These are phyloP conservation scores for Nymphalis polychloros DNA, from an alignment of 2,888 invertebrate species.

Conservation along the genomic window DNA sequence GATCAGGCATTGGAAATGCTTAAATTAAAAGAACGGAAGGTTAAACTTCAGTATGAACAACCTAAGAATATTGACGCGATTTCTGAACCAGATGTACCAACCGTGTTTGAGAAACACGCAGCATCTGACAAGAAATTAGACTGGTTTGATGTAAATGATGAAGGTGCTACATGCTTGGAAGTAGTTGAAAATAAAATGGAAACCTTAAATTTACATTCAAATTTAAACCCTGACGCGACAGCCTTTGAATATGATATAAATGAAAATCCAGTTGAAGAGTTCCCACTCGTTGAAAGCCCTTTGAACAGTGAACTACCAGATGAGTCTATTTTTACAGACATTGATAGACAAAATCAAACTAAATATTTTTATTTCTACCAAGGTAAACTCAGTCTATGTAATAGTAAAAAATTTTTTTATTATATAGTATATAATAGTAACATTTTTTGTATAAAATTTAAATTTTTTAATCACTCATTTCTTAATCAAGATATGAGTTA, in stretches of 20 bases:
- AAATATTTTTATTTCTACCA: constrained; percentile 92
- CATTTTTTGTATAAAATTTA: no score
- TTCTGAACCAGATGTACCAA: constrained; percentile 44
- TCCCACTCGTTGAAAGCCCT: constrained; percentile 56
- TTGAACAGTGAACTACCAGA: constrained; percentile 47
- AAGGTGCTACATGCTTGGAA: constrained; percentile 65
- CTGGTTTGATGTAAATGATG: constrained; percentile 71
- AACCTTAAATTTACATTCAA: constrained; percentile 50
- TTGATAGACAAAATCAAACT: constrained; percentile 69
- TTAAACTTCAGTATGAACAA: constrained; percentile 49
- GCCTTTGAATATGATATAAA: constrained; percentile 55
- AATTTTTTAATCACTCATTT: no score
- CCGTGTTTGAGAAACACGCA: constrained; percentile 60
- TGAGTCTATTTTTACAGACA: constrained; percentile 52
- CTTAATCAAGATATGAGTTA: no score
- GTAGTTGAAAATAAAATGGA: constrained; percentile 55
- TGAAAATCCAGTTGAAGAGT: constrained; percentile 54
- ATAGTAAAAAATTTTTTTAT: no score
- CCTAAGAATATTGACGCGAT: constrained; percentile 34
- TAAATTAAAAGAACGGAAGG: constrained; percentile 72
- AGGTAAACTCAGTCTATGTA: constrained; percentile 73
- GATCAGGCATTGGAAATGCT: constrained; percentile 90
- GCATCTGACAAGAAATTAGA: constrained; percentile 62
- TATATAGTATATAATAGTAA: no score
- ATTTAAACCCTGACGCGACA: constrained; percentile 66